Conservation (phyloP, 2,113 vertebrate species). For the Paramormyrops kingsleyae region DNA sequence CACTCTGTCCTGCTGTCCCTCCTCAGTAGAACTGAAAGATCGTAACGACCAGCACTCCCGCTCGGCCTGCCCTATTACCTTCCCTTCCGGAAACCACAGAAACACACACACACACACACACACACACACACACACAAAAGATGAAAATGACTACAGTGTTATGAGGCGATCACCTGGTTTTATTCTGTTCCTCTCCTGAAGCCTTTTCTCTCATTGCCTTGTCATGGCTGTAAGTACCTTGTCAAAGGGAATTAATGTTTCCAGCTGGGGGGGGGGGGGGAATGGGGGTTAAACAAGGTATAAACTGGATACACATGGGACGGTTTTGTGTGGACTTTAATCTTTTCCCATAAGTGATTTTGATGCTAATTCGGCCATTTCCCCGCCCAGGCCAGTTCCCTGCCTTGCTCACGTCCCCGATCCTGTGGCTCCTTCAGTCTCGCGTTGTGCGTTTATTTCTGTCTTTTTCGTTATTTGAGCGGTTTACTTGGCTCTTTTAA, state of each 20-base stretch:
- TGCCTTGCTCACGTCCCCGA: slow-evolving; percentile 14
- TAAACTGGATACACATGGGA: slow-evolving; percentile 39
- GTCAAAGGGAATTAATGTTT: slow-evolving; percentile 43
- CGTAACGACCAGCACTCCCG: background rate
- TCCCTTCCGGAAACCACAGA: slow-evolving; percentile 21
- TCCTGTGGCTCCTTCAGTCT: background rate
- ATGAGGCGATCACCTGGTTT: slow-evolving; percentile 33
- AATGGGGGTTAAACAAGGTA: slow-evolving; percentile 42
- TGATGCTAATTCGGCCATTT: slow-evolving; percentile 52
- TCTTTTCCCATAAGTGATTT: slow-evolving; percentile 36
- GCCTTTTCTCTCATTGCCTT: slow-evolving; percentile 35
- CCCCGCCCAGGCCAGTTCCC: background rate
- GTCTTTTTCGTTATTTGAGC: slow-evolving; percentile 48
- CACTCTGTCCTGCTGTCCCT: background rate
- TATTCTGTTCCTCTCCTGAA: background rate
- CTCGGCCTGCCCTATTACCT: background rate
- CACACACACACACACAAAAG: background rate
- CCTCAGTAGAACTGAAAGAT: background rate
- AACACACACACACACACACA: background rate
- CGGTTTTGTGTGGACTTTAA: slow-evolving; percentile 41
- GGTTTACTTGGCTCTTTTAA: slow-evolving; percentile 49
- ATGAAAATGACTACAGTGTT: no score
- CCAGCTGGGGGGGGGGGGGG: slow-evolving; percentile 36
- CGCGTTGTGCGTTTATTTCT: slow-evolving; percentile 42
- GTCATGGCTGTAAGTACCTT: slow-evolving; percentile 34